Conservation (phyloP, 2,888 invertebrate genomes). For the Megamerina dolium region DNA sequence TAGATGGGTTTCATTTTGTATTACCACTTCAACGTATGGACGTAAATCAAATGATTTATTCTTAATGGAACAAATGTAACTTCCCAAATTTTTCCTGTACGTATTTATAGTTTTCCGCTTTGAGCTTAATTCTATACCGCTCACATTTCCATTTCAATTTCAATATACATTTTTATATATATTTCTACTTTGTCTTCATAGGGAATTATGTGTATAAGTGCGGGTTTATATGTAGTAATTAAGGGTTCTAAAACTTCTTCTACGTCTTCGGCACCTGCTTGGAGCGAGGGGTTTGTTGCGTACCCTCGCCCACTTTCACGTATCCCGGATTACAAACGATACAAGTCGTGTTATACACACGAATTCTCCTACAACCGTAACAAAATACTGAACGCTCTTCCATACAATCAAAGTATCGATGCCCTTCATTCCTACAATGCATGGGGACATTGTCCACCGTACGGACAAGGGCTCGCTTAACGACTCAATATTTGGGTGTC, state of each 20-base stretch:
- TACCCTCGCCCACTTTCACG: slow-evolving; percentile 8
- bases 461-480: too few species aligned
- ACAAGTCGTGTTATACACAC: slow-evolving; percentile 9
- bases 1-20: too few species aligned
- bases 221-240: too few species aligned
- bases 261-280: not conserved
- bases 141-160: not conserved
- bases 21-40: too few species aligned
- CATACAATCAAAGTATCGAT: slow-evolving; percentile 10
- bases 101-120: slow-evolving; percentile 4
- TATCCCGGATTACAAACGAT: slow-evolving; percentile 8
- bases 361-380: slow-evolving; percentile 9
- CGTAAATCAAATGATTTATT: not conserved
- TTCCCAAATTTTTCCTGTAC: not conserved
- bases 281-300: too few species aligned
- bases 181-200: slow-evolving; percentile 4
- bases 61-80: slow-evolving; percentile 3
- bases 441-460: too few species aligned
- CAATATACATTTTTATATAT: not conserved
- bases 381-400: slow-evolving; percentile 6
- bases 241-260: not conserved
- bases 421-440: slow-evolving; percentile 11
- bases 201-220: not conserved
- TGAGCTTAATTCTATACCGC: not conserved
- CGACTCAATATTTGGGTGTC: too few species aligned